phyloP scores from a whole-genome alignment of 2,888 invertebrate species.

The Xestia rhomboidea region DNA sequence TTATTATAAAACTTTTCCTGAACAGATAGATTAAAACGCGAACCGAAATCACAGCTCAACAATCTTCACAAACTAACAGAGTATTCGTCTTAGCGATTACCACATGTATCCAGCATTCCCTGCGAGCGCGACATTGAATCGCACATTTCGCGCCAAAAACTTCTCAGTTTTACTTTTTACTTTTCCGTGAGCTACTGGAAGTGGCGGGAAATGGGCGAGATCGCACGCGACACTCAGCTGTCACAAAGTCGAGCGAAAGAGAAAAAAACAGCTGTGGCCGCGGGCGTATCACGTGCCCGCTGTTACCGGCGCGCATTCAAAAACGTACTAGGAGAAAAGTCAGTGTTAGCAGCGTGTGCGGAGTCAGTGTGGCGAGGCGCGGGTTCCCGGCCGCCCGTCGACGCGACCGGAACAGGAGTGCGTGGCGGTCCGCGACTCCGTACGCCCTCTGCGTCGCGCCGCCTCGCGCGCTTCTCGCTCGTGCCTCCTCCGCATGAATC shows the following conservation, averaged over 20 bases:
- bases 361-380: slow-evolving; percentile 87
- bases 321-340: slow-evolving; percentile 87
- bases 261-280: slow-evolving; percentile 86
- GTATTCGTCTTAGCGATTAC: slow-evolving; percentile 79
- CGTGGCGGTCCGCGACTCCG: slow-evolving; percentile 87
- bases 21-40: slow-evolving; percentile 73
- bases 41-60: slow-evolving; percentile 81
- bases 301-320: slow-evolving; percentile 88
- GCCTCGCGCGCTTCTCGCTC: slow-evolving; percentile 88
- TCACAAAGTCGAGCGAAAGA: slow-evolving; percentile 86
- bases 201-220: slow-evolving; percentile 86
- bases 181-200: slow-evolving; percentile 78
- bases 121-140: slow-evolving; percentile 66
- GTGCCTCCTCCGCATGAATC: slow-evolving; percentile 70
- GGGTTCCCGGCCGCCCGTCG: slow-evolving; percentile 90
- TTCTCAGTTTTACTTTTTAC: slow-evolving; percentile 74
- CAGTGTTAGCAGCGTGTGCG: slow-evolving; percentile 81
- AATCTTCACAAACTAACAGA: slow-evolving; percentile 81
- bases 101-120: slow-evolving; percentile 75
- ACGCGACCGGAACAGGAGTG: slow-evolving; percentile 90
- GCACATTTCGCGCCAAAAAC: slow-evolving; percentile 89
- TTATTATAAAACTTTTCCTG: slow-evolving; percentile 79
- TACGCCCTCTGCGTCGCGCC: slow-evolving; percentile 91
- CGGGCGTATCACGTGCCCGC: slow-evolving; percentile 88
- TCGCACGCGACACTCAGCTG: slow-evolving; percentile 87